phyloP scores from a whole-genome alignment of 2,113 vertebrate genomes.

The Rynchops niger region DNA sequence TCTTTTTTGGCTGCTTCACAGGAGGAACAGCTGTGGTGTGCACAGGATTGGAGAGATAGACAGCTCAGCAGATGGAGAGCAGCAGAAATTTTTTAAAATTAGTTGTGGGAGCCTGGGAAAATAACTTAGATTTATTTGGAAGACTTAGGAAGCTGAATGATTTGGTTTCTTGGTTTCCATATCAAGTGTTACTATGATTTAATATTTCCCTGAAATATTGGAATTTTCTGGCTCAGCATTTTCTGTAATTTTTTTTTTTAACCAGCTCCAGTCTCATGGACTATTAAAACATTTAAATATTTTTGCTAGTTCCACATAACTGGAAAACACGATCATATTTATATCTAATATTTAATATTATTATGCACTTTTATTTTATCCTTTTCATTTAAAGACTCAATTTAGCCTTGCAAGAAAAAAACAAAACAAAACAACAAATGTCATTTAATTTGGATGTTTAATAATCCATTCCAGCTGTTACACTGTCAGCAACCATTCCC shows the following conservation, averaged over 20 bases:
- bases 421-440: background rate
- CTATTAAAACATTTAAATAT: background rate
- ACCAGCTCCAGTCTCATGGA: background rate
- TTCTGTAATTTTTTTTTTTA: background rate
- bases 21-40: background rate
- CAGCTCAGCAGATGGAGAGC: background rate
- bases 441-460: background rate
- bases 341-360: background rate
- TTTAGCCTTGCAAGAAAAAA: background rate
- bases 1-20: background rate
- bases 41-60: background rate
- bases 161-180: background rate
- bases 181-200: background rate
- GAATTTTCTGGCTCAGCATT: background rate
- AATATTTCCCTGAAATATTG: background rate
- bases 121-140: background rate
- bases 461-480: background rate
- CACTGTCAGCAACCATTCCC: background rate
- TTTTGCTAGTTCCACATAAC: background rate
- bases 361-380: background rate
- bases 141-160: background rate
- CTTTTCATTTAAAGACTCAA: background rate
- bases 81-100: slow-evolving; percentile 2
- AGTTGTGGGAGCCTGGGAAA: background rate
- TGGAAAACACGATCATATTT: background rate